Percentiles rank a stretch among this genome's conserved stretches.
These are phyloP conservation scores for Graptemys geographica DNA, from an alignment of 2,797 vertebrate genomes.

Conservation along the genomic window DNA sequence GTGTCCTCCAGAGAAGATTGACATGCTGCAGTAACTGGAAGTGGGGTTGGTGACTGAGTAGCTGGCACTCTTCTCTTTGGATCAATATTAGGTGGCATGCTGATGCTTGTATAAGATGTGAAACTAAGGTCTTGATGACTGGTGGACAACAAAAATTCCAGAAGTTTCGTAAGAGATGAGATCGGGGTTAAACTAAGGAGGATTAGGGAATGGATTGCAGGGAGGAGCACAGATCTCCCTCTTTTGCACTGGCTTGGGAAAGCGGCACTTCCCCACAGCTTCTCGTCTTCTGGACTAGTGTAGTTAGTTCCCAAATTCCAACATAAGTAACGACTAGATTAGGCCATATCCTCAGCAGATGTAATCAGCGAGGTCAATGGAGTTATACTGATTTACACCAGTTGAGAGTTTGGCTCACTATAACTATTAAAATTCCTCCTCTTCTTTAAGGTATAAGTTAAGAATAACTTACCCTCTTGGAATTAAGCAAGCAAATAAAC, in stretches of 20 bases:
- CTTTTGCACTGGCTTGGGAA: neutral
- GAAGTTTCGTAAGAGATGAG: neutral
- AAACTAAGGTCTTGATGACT: neutral
- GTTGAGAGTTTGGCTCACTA: neutral
- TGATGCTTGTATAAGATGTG: neutral
- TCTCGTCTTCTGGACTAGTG: neutral
- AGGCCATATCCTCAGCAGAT: rapidly evolving
- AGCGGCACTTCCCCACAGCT: neutral
- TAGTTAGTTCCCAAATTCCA: neutral
- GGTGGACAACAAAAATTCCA: neutral
- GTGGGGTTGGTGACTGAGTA: neutral
- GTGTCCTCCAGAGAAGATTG: neutral
- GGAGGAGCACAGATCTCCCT: neutral
- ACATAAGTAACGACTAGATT: rapidly evolving
- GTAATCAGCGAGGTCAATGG: neutral
- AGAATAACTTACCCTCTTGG: neutral
- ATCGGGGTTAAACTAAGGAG: neutral
- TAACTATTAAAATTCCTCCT: neutral
- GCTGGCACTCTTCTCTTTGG: neutral
- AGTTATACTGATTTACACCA: neutral
- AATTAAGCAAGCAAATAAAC: rapidly evolving
- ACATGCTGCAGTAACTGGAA: neutral
- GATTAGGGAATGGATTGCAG: neutral
- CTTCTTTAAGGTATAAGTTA: neutral
- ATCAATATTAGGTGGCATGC: neutral